Percentiles rank a stretch among this genome's conserved stretches.
phyloP scores from a whole-genome alignment of 2,888 invertebrate genomes.

The Epirrhoe alternata region DNA sequence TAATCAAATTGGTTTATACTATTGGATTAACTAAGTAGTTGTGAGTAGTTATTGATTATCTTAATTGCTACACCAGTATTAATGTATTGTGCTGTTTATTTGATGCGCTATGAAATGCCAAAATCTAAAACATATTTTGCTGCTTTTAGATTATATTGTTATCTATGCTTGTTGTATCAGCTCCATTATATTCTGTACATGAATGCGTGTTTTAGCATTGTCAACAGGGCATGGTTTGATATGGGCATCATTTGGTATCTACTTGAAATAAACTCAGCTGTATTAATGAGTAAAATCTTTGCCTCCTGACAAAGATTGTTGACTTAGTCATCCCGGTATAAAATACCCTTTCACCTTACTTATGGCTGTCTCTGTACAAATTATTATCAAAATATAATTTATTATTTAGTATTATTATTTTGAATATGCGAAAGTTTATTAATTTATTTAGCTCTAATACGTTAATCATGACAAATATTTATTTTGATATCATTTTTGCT shows the following conservation, averaged over 20 bases:
- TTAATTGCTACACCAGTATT: conserved; percentile 51
- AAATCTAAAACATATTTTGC: conserved; percentile 18
- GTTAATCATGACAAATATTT: conserved; percentile 82
- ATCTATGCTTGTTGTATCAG: conserved; percentile 5
- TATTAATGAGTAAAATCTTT: conserved; percentile 5
- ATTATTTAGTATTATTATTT: conserved; percentile 77
- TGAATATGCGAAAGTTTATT: conserved; percentile 54
- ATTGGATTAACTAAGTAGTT: conserved; percentile 17
- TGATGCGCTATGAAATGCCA: conserved; percentile 41
- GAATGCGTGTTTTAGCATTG: conserved; percentile 11
- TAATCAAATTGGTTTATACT: neutral
- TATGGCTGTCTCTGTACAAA: conserved; percentile 77
- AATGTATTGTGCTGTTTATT: conserved; percentile 46
- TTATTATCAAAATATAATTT: conserved; percentile 51
- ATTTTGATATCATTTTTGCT: conserved; percentile 63
- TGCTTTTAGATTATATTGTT: conserved; percentile 7
- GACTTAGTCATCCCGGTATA: conserved; percentile 62
- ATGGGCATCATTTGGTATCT: conserved; percentile 5
- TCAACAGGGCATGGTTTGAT: neutral
- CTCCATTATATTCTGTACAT: conserved; percentile 1
- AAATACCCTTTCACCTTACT: conserved; percentile 58
- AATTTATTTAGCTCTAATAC: conserved; percentile 68
- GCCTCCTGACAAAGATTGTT: conserved; percentile 25
- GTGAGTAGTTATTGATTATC: conserved; percentile 8
- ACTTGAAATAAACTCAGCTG: conserved; percentile 11